Evolutionary conservation across 1,140 invertebrate genomes (phyloP).

Genomic region (Drosophila chauvacae): DNA sequence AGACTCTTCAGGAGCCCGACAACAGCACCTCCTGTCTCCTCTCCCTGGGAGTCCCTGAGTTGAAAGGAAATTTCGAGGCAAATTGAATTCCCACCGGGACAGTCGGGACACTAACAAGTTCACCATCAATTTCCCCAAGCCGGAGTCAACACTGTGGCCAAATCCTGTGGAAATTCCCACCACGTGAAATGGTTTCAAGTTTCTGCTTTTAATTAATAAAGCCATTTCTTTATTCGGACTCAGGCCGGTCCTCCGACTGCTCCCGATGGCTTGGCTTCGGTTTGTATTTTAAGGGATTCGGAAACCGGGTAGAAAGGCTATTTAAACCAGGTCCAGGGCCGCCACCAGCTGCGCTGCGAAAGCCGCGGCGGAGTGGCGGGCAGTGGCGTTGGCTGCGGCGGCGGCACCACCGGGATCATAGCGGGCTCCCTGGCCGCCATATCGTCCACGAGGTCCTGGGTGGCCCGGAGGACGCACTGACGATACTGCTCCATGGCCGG

Average conservation of each 20-base stretch:
- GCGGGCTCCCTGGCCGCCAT: slow-evolving; percentile 3
- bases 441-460: slow-evolving; percentile 46
- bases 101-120: not conserved
- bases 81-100: not conserved
- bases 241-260: no score
- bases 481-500: slow-evolving; percentile 56
- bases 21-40: not conserved
- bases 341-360: slow-evolving; percentile 39
- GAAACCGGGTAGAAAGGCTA: slow-evolving; percentile 4
- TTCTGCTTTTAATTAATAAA: slow-evolving; percentile 39
- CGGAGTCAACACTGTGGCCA: slow-evolving; percentile 4
- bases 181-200: slow-evolving; percentile 13
- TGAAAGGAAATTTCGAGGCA: not conserved
- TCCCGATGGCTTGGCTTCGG: not conserved
- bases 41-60: no score
- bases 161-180: not conserved
- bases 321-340: slow-evolving; percentile 61
- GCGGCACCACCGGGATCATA: slow-evolving; percentile 24
- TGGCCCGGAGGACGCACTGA: slow-evolving; percentile 42
- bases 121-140: slow-evolving; percentile 7
- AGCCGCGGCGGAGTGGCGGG: not conserved
- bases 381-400: slow-evolving; percentile 5
- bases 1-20: not conserved
- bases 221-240: slow-evolving; percentile 19
- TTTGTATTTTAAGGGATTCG: not conserved